These are phyloP conservation scores for Trichomycterus rosablanca DNA, from an alignment of 2,113 vertebrate species.

Conservation along the genomic window DNA sequence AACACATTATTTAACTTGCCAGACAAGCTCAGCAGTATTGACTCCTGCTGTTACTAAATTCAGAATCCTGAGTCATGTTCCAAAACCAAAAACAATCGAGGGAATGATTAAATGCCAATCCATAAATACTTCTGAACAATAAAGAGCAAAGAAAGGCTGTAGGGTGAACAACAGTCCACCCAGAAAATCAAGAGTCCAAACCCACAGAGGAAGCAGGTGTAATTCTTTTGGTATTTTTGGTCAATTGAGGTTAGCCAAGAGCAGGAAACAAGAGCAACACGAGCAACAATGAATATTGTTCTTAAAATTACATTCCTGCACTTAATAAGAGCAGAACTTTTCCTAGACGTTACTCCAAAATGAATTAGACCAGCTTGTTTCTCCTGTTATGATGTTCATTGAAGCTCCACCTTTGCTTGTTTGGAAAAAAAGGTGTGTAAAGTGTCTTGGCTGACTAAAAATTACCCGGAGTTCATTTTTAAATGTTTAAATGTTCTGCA, in stretches of 20 bases:
- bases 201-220: background rate
- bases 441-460: no score
- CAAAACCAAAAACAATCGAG: slow-evolving; percentile 1
- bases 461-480: no score
- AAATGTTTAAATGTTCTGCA: no score
- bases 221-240: background rate
- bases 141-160: background rate
- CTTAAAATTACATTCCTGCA: no score
- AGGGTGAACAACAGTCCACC: background rate
- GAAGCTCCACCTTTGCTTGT: no score
- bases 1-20: slow-evolving; percentile 4
- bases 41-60: slow-evolving; percentile 19
- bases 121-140: background rate
- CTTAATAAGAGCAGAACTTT: no score
- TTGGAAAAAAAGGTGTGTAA: no score
- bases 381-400: no score
- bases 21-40: slow-evolving; percentile 11
- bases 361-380: no score
- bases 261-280: background rate
- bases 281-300: no score
- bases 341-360: no score
- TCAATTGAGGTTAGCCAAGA: background rate
- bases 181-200: background rate
- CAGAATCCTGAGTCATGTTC: slow-evolving; percentile 4
- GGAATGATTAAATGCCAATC: slow-evolving; percentile 6